These are phyloP conservation scores for Argyra leucocephala DNA, from an alignment of 2,888 invertebrate species.

Conservation along the genomic window DNA sequence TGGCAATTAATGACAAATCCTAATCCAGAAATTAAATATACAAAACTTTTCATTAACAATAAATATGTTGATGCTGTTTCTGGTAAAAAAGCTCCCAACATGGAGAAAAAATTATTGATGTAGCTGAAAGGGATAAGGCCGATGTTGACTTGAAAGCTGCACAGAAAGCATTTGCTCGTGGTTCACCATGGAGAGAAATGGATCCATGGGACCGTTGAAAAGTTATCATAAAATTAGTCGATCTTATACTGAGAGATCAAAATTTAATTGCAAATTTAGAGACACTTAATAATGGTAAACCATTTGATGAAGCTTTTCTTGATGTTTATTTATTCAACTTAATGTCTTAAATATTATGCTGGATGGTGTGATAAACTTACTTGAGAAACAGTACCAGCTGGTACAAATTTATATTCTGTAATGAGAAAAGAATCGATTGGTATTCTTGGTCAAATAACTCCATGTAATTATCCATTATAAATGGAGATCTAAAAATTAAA, in stretches of 20 bases:
- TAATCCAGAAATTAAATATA: too few species aligned
- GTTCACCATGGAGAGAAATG: constrained; percentile 68
- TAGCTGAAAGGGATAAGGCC: constrained; percentile 78
- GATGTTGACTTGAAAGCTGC: constrained; percentile 78
- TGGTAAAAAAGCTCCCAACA: constrained; percentile 76
- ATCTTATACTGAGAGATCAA: constrained; percentile 65
- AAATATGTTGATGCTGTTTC: constrained; percentile 71
- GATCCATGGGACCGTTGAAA: constrained; percentile 70
- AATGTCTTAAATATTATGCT: constrained; percentile 59
- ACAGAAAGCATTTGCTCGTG: constrained; percentile 61
- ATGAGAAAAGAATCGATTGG: constrained; percentile 66
- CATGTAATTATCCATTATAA: constrained; percentile 71
- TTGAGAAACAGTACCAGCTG: constrained; percentile 71
- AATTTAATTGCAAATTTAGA: constrained; percentile 65
- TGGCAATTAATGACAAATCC: too few species aligned
- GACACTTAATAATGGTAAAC: constrained; percentile 72
- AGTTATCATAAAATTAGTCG: constrained; percentile 61
- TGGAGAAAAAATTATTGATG: constrained; percentile 61
- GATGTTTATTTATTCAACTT: constrained; percentile 47
- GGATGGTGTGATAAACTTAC: constrained; percentile 82
- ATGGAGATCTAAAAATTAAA: constrained; percentile 83
- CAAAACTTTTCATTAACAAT: constrained; percentile 77
- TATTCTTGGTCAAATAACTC: constrained; percentile 70
- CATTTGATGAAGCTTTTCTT: constrained; percentile 48
- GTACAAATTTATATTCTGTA: constrained; percentile 57